These are phyloP conservation scores for Scolopax mira DNA, from an alignment of 2,113 vertebrate species.

Conservation along the genomic window DNA sequence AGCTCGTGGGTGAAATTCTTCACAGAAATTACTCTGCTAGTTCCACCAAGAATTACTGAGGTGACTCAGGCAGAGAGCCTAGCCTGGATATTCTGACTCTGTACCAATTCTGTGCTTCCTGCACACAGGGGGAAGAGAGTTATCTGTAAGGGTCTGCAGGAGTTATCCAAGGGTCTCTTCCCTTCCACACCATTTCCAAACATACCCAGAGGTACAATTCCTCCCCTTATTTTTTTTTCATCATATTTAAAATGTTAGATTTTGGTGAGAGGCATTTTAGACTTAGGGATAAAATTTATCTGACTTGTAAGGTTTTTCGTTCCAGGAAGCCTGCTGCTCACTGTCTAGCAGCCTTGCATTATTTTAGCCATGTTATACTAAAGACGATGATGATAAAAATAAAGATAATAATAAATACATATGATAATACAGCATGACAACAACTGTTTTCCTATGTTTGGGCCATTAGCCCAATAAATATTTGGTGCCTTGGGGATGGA, in stretches of 20 bases:
- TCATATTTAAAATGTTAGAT: not conserved
- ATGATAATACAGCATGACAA: not conserved
- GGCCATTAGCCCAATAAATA: not conserved
- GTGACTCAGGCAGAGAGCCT: not conserved
- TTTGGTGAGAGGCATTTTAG: not conserved
- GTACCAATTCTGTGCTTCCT: not conserved
- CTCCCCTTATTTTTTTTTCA: not conserved
- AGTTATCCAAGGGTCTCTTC: not conserved
- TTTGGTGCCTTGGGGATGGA: not conserved
- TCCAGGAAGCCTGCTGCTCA: not conserved
- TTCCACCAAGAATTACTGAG: not conserved
- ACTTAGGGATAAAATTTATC: not conserved
- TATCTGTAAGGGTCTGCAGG: too few species aligned
- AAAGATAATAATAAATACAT: not conserved
- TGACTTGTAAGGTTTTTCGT: not conserved
- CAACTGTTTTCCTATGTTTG: not conserved
- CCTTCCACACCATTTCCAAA: not conserved
- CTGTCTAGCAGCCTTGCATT: not conserved
- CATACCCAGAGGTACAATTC: not conserved
- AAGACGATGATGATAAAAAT: not conserved
- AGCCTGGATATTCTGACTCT: fast-evolving
- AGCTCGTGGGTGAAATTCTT: not conserved
- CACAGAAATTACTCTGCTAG: not conserved
- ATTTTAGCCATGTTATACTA: not conserved
- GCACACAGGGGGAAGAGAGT: fast-evolving